Conservation (phyloP, 2,888 invertebrate genomes). For the Argyresthia albistria region DNA sequence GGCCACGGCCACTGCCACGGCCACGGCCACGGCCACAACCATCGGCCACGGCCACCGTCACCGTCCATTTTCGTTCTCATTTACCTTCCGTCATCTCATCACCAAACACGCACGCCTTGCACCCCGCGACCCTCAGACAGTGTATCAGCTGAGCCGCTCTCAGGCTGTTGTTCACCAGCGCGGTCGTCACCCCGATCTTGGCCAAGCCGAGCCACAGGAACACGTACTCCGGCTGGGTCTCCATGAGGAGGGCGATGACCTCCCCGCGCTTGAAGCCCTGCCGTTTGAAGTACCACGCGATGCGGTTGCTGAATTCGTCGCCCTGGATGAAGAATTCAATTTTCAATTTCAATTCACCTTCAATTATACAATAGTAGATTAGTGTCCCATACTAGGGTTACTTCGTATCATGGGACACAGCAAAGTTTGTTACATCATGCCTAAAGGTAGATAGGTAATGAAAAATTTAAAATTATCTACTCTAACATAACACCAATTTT, state of each 20-base stretch:
- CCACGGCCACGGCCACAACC: too few species aligned
- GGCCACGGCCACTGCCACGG: too few species aligned
- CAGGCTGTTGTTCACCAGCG: conserved; percentile 91
- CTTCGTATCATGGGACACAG: too few species aligned
- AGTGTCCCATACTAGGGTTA: too few species aligned
- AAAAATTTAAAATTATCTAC: too few species aligned
- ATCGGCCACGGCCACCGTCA: too few species aligned
- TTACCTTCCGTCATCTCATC: conserved; percentile 70
- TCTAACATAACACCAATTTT: too few species aligned
- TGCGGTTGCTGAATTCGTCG: conserved; percentile 71
- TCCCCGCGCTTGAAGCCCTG: conserved; percentile 78
- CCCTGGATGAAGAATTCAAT: conserved; percentile 55
- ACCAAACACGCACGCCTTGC: conserved; percentile 85
- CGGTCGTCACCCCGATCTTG: conserved; percentile 85
- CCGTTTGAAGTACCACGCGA: conserved; percentile 70
- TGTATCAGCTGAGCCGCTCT: conserved; percentile 84
- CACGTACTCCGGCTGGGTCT: conserved; percentile 89
- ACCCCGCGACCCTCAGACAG: conserved; percentile 83
- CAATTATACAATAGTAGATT: too few species aligned
- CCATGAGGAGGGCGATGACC: conserved; percentile 90
- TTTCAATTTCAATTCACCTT: too few species aligned
- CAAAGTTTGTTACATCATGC: too few species aligned
- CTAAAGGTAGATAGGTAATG: too few species aligned
- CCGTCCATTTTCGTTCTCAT: too few species aligned
- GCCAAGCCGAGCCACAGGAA: conserved; percentile 93